Conservation (phyloP, 2,888 invertebrate genomes). For the Xestoiulus laeticollis region DNA sequence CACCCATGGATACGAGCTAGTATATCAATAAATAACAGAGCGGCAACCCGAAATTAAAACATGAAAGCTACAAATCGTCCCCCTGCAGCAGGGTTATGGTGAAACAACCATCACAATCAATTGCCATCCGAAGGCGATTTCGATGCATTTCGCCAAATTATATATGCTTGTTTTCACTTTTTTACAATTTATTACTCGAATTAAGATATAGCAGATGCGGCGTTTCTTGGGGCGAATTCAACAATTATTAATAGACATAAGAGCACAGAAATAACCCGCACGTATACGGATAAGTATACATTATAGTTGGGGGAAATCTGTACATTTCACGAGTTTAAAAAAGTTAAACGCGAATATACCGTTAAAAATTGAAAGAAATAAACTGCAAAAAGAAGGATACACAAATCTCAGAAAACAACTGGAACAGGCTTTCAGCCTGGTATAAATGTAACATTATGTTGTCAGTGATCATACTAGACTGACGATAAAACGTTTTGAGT, state of each 20-base stretch:
- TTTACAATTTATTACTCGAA: constrained; percentile 19
- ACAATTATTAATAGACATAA: neutral
- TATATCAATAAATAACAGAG: constrained; percentile 31
- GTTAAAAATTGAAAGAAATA: no score
- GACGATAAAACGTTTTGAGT: no score
- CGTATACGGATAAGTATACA: neutral
- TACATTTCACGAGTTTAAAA: neutral
- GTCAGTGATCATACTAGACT: no score
- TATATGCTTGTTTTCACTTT: constrained; percentile 16
- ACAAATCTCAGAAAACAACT: no score
- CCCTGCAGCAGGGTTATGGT: constrained; percentile 31
- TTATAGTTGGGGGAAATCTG: neutral
- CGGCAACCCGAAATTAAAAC: constrained; percentile 14
- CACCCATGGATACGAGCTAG: neutral
- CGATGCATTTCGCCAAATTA: neutral
- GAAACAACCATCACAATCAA: constrained; percentile 3
- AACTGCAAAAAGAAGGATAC: no score
- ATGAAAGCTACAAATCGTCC: constrained; percentile 13
- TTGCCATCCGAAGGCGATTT: neutral
- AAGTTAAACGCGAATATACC: no score
- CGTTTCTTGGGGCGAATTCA: neutral
- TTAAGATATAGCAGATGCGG: constrained; percentile 12
- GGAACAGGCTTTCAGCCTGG: no score
- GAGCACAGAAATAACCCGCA: neutral
- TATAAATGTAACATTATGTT: no score